Evolutionary conservation across 1,140 invertebrate genomes (phyloP).

Genomic region (Cotesia chilonis): DNA sequence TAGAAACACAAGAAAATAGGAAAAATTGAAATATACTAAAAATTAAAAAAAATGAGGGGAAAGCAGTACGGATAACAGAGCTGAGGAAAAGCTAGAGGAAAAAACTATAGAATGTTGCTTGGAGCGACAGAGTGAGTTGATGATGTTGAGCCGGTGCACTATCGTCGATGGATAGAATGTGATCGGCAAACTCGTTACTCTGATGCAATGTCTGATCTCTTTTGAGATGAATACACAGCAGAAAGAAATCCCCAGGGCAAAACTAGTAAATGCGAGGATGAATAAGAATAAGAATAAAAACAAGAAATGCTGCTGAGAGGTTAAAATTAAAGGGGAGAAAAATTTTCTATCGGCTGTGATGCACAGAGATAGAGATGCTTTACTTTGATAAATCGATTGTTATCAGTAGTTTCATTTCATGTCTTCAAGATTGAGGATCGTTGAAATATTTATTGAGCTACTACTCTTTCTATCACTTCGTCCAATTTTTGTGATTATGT

Average conservation of each 20-base stretch:
- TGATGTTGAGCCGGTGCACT: constrained; percentile 18
- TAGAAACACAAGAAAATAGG: not conserved
- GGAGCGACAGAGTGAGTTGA: constrained; percentile 19
- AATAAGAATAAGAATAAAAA: too few relatives aligned
- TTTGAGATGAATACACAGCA: constrained; percentile 24
- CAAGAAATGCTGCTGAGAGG: constrained; percentile 9
- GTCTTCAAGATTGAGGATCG: constrained; percentile 18
- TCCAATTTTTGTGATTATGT: constrained; percentile 2
- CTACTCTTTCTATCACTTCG: constrained; percentile 7
- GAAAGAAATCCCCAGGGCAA: constrained; percentile 16
- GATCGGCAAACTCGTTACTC: constrained; percentile 9
- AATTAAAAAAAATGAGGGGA: not conserved
- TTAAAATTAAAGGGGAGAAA: constrained; percentile 30
- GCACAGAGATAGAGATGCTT: not conserved
- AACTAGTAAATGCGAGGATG: not conserved
- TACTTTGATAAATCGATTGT: constrained; percentile 3
- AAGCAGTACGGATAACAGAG: not conserved
- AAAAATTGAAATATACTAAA: not conserved
- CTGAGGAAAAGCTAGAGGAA: not conserved
- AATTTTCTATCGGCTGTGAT: constrained; percentile 9
- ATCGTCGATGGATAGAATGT: constrained; percentile 22
- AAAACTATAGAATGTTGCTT: not conserved
- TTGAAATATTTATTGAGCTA: constrained; percentile 10
- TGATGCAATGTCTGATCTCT: constrained; percentile 7
- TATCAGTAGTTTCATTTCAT: constrained; percentile 30